Evolutionary conservation across 2,113 vertebrate species (phyloP).

Genomic region (Eublepharis macularius): DNA sequence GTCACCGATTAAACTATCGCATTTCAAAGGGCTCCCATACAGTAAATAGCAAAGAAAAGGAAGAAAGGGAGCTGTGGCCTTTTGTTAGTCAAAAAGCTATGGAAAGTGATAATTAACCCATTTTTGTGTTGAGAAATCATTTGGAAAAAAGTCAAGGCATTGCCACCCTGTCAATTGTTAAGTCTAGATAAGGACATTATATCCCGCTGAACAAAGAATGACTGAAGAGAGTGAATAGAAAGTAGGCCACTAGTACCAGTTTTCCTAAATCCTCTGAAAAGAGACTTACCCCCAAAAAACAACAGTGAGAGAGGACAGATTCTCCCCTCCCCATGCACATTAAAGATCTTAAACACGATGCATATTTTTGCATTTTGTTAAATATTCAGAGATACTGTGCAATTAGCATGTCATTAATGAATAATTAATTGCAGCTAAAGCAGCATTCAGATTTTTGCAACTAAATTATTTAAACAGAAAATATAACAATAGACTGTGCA

Average conservation of each 20-base stretch:
- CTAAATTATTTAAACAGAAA: conserved; percentile 98
- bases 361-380: conserved; percentile 93
- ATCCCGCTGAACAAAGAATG: conserved; percentile 77
- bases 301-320: conserved; percentile 63
- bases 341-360: conserved; percentile 85
- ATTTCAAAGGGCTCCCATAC: conserved; percentile 84
- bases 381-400: conserved; percentile 94
- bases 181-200: conserved; percentile 83
- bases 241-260: conserved; percentile 80
- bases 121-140: conserved; percentile 88
- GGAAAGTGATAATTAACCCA: conserved; percentile 93
- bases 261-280: conserved; percentile 68
- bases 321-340: conserved; percentile 66
- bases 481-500: conserved; percentile 79
- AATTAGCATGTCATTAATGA: conserved; percentile 99
- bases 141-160: conserved; percentile 84
- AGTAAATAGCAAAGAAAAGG: conserved; percentile 85
- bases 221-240: conserved; percentile 79
- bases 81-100: conserved; percentile 91
- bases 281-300: conserved; percentile 53
- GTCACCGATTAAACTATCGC: conserved; percentile 83
- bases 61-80: conserved; percentile 90
- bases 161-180: conserved; percentile 85
- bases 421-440: conserved; percentile 98
- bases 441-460: conserved; percentile 93